These are phyloP conservation scores for Eleginops maclovinus DNA, from an alignment of 2,113 vertebrate genomes.

Conservation along the genomic window DNA sequence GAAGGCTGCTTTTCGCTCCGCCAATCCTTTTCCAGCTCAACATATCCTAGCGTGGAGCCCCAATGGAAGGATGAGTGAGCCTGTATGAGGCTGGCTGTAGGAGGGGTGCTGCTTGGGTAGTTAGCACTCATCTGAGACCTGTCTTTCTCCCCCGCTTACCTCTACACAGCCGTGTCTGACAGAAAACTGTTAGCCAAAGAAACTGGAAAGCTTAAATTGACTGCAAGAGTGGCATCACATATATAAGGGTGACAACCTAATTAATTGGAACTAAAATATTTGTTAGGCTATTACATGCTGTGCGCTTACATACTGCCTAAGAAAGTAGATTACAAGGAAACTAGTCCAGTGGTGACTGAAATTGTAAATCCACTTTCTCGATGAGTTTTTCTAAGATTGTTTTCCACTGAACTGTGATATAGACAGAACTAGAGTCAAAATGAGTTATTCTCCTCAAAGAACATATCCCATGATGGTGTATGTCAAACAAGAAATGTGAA, in stretches of 20 bases:
- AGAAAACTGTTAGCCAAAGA: slow-evolving; percentile 12
- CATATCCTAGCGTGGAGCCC: slow-evolving; percentile 34
- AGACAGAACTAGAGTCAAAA: slow-evolving; percentile 18
- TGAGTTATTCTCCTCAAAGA: not conserved
- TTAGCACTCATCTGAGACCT: slow-evolving; percentile 57
- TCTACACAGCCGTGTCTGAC: slow-evolving; percentile 37
- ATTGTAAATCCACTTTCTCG: slow-evolving; percentile 34
- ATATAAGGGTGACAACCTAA: slow-evolving; percentile 39
- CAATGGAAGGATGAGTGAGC: slow-evolving; percentile 50
- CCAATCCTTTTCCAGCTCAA: slow-evolving; percentile 53
- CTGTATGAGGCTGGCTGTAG: slow-evolving; percentile 32
- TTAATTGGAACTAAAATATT: slow-evolving; percentile 40
- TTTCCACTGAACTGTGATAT: slow-evolving; percentile 15
- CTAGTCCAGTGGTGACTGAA: slow-evolving; percentile 21
- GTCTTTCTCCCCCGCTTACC: slow-evolving; percentile 24
- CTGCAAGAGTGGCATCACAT: slow-evolving; percentile 39
- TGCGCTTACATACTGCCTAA: not conserved
- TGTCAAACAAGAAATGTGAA: not conserved
- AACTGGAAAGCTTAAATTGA: slow-evolving; percentile 27
- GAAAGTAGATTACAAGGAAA: slow-evolving; percentile 25
- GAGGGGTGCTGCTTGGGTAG: slow-evolving; percentile 60
- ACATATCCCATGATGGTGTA: not conserved
- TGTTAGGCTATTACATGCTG: slow-evolving; percentile 12
- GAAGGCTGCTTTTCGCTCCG: slow-evolving; percentile 69
- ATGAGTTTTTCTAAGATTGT: slow-evolving; percentile 25